A percentile compares a stretch with the other conserved stretches of the same genome.
These are phyloP conservation scores for Tupiocoris notatus DNA, from an alignment of 2,888 invertebrate genomes.

Conservation along the genomic window DNA sequence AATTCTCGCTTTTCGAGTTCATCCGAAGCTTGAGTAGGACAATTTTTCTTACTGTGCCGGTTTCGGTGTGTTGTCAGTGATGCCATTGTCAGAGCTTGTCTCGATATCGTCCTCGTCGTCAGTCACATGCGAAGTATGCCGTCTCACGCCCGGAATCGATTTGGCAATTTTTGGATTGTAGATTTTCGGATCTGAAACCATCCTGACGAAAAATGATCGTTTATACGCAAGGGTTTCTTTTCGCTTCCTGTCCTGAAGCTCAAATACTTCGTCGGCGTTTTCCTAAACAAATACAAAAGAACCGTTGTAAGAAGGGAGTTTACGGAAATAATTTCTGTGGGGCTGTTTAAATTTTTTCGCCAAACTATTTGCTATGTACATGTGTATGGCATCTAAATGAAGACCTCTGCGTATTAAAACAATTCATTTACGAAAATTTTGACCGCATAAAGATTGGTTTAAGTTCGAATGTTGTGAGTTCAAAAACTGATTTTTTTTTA, in stretches of 20 bases:
- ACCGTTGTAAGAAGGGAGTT: too few species aligned
- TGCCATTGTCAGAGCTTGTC: slow-evolving; percentile 53
- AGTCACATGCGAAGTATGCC: slow-evolving; percentile 58
- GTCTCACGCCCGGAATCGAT: slow-evolving; percentile 64
- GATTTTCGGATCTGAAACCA: slow-evolving; percentile 96
- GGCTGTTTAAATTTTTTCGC: too few species aligned
- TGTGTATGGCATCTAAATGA: too few species aligned
- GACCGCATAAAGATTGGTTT: too few species aligned
- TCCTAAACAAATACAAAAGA: slow-evolving; percentile 56
- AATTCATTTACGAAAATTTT: too few species aligned
- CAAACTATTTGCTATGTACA: too few species aligned
- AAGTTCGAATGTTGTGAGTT: too few species aligned
- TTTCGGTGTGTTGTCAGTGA: slow-evolving; percentile 51
- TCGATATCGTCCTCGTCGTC: slow-evolving; percentile 51
- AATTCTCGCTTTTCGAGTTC: neutral
- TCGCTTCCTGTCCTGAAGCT: slow-evolving; percentile 70
- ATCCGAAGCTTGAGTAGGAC: neutral
- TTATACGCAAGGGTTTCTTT: slow-evolving; percentile 83
- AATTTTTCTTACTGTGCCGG: slow-evolving; percentile 20
- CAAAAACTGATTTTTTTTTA: too few species aligned
- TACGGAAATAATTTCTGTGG: too few species aligned
- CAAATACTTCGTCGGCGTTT: slow-evolving; percentile 69
- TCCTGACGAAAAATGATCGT: slow-evolving; percentile 93
- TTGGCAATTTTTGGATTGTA: slow-evolving; percentile 89
- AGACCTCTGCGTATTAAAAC: too few species aligned